phyloP scores from a whole-genome alignment of 2,797 vertebrate species.

The Ctenopoma kingsleyae region DNA sequence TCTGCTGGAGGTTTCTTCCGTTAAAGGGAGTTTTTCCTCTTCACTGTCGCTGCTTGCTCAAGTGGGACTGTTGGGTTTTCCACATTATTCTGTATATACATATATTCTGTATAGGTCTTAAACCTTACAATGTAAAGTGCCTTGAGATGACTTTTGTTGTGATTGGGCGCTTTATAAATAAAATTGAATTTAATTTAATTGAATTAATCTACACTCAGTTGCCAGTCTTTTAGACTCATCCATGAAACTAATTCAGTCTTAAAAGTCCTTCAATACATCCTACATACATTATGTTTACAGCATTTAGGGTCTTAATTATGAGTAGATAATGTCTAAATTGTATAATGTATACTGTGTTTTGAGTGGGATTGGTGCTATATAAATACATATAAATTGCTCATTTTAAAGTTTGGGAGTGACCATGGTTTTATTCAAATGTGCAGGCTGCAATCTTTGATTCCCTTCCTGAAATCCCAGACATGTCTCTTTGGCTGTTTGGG shows the following conservation, averaged over 20 bases:
- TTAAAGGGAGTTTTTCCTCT: no score
- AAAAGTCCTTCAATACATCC: no score
- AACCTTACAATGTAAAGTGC: no score
- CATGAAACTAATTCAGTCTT: no score
- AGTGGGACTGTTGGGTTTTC: no score
- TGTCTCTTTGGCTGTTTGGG: conserved; percentile 21
- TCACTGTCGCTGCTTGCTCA: no score
- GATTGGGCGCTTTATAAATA: no score
- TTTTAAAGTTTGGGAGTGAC: neutral
- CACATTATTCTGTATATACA: no score
- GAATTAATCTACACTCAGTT: neutral
- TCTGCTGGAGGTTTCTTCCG: no score
- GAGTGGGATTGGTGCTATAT: neutral
- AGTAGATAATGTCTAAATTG: neutral
- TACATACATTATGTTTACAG: neutral
- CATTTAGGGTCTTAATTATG: neutral
- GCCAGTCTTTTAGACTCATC: neutral
- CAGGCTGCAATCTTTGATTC: conserved; percentile 8
- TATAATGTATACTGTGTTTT: neutral
- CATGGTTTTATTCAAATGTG: neutral
- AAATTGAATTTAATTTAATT: no score
- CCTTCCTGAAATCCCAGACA: conserved; percentile 31
- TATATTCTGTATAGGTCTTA: no score
- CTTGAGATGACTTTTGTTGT: no score
- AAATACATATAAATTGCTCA: neutral